These are phyloP conservation scores for Macropus fuliginosus DNA, from an alignment of 2,797 vertebrate genomes.

Conservation along the genomic window DNA sequence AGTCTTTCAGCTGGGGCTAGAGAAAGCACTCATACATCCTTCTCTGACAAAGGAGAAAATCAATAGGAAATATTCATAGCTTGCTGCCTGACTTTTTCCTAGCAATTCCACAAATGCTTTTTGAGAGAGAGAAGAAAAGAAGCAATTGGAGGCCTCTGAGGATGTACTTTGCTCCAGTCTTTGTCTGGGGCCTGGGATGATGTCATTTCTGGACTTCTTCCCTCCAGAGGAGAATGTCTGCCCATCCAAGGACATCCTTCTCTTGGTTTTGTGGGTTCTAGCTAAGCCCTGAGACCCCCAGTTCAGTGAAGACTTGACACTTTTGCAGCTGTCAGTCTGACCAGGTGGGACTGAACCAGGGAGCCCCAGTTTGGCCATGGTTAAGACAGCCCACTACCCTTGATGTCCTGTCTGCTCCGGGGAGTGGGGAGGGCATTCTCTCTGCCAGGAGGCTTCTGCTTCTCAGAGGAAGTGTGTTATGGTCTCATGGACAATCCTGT, in stretches of 20 bases:
- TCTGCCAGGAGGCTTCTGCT: conserved; percentile 24
- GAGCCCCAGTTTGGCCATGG: conserved; percentile 39
- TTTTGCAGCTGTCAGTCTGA: conserved; percentile 81
- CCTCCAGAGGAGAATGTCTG: conserved; percentile 76
- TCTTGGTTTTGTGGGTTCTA: conserved; percentile 77
- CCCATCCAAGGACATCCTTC: conserved; percentile 72
- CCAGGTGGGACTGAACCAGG: conserved; percentile 73
- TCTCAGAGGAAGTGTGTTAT: conserved; percentile 11
- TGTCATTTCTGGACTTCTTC: conserved; percentile 77
- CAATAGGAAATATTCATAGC: conserved; percentile 68
- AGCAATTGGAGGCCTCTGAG: conserved; percentile 18
- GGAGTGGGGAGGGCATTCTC: not conserved
- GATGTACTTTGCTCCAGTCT: conserved; percentile 72
- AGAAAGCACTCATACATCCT: conserved; percentile 53
- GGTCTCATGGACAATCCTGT: conserved; percentile 4
- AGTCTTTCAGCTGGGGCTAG: conserved; percentile 35
- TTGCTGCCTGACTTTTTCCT: conserved; percentile 76
- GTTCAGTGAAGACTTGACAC: conserved; percentile 79
- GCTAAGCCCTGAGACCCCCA: conserved; percentile 80
- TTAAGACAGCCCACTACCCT: conserved; percentile 52
- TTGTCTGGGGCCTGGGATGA: conserved; percentile 74
- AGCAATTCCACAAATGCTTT: conserved; percentile 77
- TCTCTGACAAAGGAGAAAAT: conserved; percentile 60
- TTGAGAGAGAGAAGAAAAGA: conserved; percentile 54
- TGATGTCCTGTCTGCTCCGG: conserved; percentile 39